A percentile compares a stretch with the other conserved stretches of the same genome.
Evolutionary conservation across 2,113 vertebrate species (phyloP).

Genomic region (Illadopsis cleaveri): DNA sequence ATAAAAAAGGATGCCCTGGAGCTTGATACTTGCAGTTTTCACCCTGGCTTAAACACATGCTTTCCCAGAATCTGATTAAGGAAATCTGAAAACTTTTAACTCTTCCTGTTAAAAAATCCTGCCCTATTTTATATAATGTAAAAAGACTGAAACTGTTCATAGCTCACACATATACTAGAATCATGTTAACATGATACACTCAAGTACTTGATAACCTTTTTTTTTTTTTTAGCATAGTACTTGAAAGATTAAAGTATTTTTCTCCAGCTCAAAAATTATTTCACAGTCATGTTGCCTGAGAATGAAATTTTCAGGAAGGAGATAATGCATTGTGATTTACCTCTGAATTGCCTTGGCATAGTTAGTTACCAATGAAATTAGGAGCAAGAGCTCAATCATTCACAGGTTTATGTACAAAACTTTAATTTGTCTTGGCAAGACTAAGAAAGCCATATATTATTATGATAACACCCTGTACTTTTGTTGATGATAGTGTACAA

Average conservation of each 20-base stretch:
- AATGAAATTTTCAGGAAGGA: not conserved
- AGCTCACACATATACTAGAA: not conserved
- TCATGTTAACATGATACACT: not conserved
- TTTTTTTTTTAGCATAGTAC: not conserved
- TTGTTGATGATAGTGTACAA: not conserved
- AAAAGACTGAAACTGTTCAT: not conserved
- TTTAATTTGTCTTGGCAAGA: not conserved
- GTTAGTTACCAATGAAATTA: not conserved
- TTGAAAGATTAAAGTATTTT: not conserved
- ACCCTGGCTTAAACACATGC: not conserved
- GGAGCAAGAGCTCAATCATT: not conserved
- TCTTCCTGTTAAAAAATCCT: not conserved
- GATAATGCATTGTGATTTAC: not conserved
- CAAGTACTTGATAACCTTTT: not conserved
- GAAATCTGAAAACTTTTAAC: not conserved
- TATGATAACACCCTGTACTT: not conserved
- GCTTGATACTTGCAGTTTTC: not conserved
- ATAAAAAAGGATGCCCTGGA: not conserved
- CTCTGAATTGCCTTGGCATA: not conserved
- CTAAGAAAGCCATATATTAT: not conserved
- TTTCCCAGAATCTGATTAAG: not conserved
- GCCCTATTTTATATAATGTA: not conserved
- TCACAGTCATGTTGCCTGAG: not conserved
- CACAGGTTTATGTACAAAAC: not conserved
- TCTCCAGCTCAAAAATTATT: not conserved